Evolutionary conservation across 2,888 invertebrate species (phyloP).

Genomic region (Habroteleia sp.): DNA sequence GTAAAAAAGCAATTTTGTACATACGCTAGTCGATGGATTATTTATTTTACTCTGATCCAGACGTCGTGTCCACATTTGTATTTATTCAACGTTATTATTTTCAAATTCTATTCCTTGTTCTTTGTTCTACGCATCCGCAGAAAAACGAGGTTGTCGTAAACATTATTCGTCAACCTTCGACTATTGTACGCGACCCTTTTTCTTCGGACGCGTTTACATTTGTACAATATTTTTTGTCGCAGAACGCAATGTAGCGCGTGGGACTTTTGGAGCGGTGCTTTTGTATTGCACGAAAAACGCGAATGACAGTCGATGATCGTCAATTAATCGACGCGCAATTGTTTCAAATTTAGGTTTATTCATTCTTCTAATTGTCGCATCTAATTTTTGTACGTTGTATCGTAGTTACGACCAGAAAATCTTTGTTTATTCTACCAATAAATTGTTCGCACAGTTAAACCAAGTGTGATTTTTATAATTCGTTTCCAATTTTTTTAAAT

Average conservation of each 20-base stretch:
- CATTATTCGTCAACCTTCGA: too few relatives aligned
- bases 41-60: conserved; percentile 32
- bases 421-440: conserved; percentile 50
- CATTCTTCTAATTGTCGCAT: conserved; percentile 25
- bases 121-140: conserved; percentile 13
- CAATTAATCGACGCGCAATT: conserved; percentile 5
- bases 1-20: conserved; percentile 34
- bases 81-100: conserved; percentile 38
- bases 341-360: conserved; percentile 30
- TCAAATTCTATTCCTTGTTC: conserved; percentile 44
- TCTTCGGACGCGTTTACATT: conserved; percentile 9
- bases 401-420: conserved; percentile 14
- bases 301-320: conserved; percentile 13
- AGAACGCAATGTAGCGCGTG: background rate
- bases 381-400: conserved; percentile 49
- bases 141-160: conserved; percentile 1
- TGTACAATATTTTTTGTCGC: conserved; percentile 20
- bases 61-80: conserved; percentile 25
- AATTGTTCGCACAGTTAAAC: conserved; percentile 28
- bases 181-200: too few relatives aligned
- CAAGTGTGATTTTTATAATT: too few relatives aligned
- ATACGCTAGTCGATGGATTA: conserved; percentile 24
- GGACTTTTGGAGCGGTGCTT: conserved; percentile 20
- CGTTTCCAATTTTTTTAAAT: too few relatives aligned
- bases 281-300: conserved; percentile 21